Evolutionary conservation across 2,797 vertebrate species (phyloP).

Genomic region (Molossus alvarezi): DNA sequence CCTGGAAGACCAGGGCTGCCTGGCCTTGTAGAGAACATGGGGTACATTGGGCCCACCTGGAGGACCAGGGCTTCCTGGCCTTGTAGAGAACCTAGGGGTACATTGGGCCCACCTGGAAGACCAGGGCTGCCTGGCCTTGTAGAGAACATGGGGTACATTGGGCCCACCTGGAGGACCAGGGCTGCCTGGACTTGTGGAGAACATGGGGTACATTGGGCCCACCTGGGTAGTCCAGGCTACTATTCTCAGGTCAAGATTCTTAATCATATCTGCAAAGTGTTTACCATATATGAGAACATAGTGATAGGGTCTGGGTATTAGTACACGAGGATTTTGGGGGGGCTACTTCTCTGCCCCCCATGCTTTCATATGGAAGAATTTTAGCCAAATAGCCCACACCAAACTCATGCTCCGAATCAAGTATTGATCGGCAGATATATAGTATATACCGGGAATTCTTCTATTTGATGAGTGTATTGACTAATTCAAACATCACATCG

Average conservation of each 20-base stretch:
- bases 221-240: not conserved
- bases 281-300: not conserved
- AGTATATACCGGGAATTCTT: not conserved
- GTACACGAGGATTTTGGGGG: not conserved
- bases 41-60: not conserved
- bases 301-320: not conserved
- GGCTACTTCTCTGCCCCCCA: not conserved
- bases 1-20: fast-evolving
- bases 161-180: not conserved
- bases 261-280: not conserved
- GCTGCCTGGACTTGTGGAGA: fast-evolving
- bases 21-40: fast-evolving
- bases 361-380: not conserved
- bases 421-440: not conserved
- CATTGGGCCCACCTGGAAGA: not conserved
- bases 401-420: not conserved
- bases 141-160: too few relatives aligned
- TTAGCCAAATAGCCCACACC: not conserved
- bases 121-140: too few relatives aligned
- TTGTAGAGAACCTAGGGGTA: not conserved
- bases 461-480: not conserved
- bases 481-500: not conserved
- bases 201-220: too few relatives aligned
- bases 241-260: not conserved
- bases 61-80: fast-evolving